Conservation (phyloP, 2,888 invertebrate species). For the Erebia epiphron region DNA sequence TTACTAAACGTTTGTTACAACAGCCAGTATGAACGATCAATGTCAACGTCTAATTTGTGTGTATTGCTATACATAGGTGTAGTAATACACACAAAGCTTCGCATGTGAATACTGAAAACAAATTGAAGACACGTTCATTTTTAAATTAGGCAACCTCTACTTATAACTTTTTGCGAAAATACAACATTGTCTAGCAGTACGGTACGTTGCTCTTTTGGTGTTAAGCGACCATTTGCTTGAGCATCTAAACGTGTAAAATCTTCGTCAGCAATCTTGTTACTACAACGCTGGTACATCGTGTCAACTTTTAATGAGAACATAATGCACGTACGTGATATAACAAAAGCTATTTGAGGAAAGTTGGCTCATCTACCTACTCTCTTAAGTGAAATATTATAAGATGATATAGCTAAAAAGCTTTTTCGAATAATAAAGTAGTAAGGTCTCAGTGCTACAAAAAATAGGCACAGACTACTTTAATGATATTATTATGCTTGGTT, state of each 20-base stretch:
- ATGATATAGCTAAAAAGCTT: not conserved
- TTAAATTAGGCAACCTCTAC: no score
- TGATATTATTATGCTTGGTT: no score
- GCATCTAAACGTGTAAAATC: not conserved
- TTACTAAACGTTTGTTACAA: no score
- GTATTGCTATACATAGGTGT: no score
- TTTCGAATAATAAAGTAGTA: not conserved
- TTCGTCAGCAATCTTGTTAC: slow-evolving; percentile 14
- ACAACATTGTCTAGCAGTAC: not conserved
- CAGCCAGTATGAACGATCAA: no score
- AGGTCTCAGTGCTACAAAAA: not conserved
- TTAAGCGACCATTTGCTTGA: not conserved
- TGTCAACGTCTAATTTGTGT: no score
- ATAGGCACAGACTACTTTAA: not conserved
- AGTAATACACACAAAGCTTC: no score
- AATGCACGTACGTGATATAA: slow-evolving; percentile 12
- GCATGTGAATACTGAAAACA: no score
- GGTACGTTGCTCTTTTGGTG: not conserved
- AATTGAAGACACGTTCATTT: no score
- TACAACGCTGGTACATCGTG: slow-evolving; percentile 25
- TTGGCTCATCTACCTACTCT: slow-evolving; percentile 2
- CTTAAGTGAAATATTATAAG: not conserved
- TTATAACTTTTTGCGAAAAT: not conserved
- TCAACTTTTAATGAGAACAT: slow-evolving; percentile 32
- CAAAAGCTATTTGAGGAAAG: not conserved